Conservation (phyloP, 2,888 invertebrate species). For the Cetonia aurata region DNA sequence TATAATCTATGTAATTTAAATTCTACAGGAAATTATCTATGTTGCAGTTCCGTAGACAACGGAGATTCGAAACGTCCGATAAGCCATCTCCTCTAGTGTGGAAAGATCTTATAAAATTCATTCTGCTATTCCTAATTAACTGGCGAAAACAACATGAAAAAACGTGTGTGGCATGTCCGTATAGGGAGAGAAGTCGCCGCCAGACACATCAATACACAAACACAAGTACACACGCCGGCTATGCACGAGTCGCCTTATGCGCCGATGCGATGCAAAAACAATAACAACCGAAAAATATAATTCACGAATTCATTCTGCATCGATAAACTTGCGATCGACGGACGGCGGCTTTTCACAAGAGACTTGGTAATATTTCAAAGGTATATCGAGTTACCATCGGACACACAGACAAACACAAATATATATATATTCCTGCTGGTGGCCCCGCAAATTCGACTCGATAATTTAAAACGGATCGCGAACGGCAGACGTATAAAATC, state of each 20-base stretch:
- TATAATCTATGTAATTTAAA: too few relatives aligned
- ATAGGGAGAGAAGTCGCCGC: slow-evolving; percentile 1
- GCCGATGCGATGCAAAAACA: slow-evolving; percentile 34
- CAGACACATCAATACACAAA: slow-evolving; percentile 24
- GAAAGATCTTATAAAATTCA: slow-evolving; percentile 35
- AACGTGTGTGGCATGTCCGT: slow-evolving; percentile 1
- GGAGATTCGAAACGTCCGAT: slow-evolving; percentile 13
- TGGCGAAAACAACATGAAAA: slow-evolving; percentile 30
- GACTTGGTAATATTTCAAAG: slow-evolving; percentile 41
- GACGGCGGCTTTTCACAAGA: slow-evolving; percentile 34
- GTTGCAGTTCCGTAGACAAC: not conserved
- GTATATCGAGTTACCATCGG: slow-evolving; percentile 44
- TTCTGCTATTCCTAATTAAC: slow-evolving; percentile 31
- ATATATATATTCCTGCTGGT: slow-evolving; percentile 39
- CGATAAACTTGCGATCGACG: slow-evolving; percentile 39
- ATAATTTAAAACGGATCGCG: slow-evolving; percentile 33
- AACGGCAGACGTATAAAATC: slow-evolving; percentile 20
- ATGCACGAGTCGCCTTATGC: slow-evolving; percentile 15
- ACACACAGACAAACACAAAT: slow-evolving; percentile 41
- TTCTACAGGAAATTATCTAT: too few relatives aligned
- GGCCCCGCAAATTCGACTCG: slow-evolving; percentile 37
- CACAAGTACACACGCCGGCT: not conserved
- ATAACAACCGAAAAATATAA: slow-evolving; percentile 39
- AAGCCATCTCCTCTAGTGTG: slow-evolving; percentile 13
- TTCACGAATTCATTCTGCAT: slow-evolving; percentile 44